These are phyloP conservation scores for Silurus asotus DNA, from an alignment of 2,113 vertebrate genomes.

Conservation along the genomic window DNA sequence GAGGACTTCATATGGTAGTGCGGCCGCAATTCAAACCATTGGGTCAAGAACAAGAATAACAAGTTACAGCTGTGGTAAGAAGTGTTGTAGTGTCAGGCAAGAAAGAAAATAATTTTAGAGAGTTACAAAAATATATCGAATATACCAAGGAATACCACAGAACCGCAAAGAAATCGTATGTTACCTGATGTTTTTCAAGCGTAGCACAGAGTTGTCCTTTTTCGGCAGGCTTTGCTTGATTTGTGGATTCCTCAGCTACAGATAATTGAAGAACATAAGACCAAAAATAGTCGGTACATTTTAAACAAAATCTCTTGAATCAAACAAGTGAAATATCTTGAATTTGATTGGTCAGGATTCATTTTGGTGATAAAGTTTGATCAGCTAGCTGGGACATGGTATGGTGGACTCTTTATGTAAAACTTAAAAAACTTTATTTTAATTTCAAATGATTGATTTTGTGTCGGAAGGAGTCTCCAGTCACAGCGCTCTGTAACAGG, in stretches of 20 bases:
- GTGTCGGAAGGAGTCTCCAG: background rate
- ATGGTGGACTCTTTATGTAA: background rate
- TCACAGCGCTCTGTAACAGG: background rate
- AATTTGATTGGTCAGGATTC: background rate
- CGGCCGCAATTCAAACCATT: background rate
- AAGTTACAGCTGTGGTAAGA: slow-evolving; percentile 3
- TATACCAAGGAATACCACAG: background rate
- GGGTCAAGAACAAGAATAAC: background rate
- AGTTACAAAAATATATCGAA: background rate
- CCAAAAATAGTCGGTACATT: background rate
- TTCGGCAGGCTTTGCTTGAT: slow-evolving; percentile 74
- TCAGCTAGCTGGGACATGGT: background rate
- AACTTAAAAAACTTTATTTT: background rate
- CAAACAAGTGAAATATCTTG: background rate
- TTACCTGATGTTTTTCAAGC: slow-evolving; percentile 77
- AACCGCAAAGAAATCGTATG: background rate
- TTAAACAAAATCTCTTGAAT: background rate
- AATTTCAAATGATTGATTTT: background rate
- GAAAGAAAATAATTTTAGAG: background rate
- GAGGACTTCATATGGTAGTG: background rate
- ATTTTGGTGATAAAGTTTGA: background rate
- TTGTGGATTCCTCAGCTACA: slow-evolving; percentile 76
- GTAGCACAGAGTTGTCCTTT: slow-evolving; percentile 72
- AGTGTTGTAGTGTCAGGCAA: background rate
- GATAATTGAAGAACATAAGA: background rate